phyloP scores from a whole-genome alignment of 1,140 invertebrate genomes.

The Drosophila bocqueti region DNA sequence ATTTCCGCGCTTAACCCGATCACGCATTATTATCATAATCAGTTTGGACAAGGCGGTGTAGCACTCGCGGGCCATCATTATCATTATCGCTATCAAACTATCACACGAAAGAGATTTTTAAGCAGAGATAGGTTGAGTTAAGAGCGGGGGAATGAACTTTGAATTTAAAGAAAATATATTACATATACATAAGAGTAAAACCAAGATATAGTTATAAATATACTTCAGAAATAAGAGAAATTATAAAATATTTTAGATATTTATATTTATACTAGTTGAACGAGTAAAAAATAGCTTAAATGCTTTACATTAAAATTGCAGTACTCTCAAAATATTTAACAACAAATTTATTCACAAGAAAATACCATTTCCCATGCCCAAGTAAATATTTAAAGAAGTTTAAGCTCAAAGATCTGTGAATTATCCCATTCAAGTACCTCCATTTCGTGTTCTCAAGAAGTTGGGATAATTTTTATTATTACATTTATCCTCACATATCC shows the following conservation, averaged over 20 bases:
- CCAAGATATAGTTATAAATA: not conserved
- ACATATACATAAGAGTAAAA: too few species aligned
- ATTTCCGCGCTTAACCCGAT: constrained; percentile 61
- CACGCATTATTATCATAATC: constrained; percentile 79
- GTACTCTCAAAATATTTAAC: too few species aligned
- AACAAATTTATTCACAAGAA: not conserved
- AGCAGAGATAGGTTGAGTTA: constrained; percentile 3
- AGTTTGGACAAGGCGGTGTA: constrained; percentile 24
- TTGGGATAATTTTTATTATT: constrained; percentile 12
- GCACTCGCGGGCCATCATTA: constrained; percentile 44
- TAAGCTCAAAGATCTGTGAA: not conserved
- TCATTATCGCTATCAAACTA: constrained; percentile 68
- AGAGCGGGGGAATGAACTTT: constrained; percentile 1
- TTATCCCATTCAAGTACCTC: not conserved
- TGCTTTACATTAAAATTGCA: too few species aligned
- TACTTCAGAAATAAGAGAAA: not conserved
- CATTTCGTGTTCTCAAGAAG: not conserved
- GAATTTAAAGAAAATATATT: not conserved
- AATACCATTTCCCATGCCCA: not conserved
- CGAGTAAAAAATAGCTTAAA: too few species aligned
- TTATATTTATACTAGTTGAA: too few species aligned
- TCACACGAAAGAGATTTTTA: constrained; percentile 31
- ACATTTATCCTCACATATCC: constrained; percentile 12
- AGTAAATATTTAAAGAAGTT: not conserved
- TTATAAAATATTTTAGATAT: too few species aligned